phyloP scores from a whole-genome alignment of 1,140 invertebrate genomes.

The Penaeus indicus region DNA sequence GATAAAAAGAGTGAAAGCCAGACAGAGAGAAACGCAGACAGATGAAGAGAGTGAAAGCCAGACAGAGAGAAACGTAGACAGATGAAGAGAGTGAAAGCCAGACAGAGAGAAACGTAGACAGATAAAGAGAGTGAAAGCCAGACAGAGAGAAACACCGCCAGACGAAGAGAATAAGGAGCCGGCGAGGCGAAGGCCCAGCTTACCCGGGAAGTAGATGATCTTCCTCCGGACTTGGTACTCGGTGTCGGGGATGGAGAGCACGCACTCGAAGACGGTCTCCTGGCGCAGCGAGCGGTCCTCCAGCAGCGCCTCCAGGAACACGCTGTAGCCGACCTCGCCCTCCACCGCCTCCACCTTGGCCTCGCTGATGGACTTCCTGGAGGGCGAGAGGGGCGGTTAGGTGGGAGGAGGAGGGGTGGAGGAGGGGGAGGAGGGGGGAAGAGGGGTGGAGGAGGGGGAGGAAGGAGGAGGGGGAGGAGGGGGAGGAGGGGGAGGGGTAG shows the following conservation, averaged over 20 bases:
- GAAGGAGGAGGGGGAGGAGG: neutral
- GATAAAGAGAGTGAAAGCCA: neutral
- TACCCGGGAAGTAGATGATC: conserved; percentile 56
- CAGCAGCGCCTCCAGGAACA: conserved; percentile 43
- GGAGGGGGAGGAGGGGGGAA: neutral
- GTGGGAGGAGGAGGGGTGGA: neutral
- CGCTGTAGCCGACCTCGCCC: conserved; percentile 47
- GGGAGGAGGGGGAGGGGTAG: neutral
- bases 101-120: neutral
- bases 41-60: neutral
- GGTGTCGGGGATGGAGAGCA: conserved; percentile 45
- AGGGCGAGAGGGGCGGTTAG: neutral
- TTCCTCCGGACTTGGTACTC: conserved; percentile 47
- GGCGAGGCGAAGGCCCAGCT: neutral
- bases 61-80: neutral
- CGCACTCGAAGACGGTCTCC: conserved; percentile 54
- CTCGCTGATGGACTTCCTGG: neutral
- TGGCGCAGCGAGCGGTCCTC: conserved; percentile 32
- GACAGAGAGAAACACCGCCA: neutral
- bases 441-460: neutral
- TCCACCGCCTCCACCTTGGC: conserved; percentile 32
- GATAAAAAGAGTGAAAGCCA: neutral
- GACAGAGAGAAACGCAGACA: neutral
- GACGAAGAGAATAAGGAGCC: neutral
- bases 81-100: neutral